phyloP scores from a whole-genome alignment of 2,113 vertebrate species.

The Chionis minor region DNA sequence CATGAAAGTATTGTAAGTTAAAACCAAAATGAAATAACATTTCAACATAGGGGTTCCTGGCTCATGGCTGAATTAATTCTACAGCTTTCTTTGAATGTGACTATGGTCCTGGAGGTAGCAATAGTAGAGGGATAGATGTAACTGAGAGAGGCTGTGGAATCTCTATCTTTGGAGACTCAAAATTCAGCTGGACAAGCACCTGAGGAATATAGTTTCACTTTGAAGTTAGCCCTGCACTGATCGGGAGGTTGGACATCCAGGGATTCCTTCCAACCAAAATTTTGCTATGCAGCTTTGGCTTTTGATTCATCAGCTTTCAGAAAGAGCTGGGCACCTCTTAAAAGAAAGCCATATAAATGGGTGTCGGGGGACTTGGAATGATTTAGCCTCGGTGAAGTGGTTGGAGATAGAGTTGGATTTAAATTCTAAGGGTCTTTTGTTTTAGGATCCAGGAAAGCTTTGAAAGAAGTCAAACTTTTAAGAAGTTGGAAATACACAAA shows the following conservation, averaged over 20 bases:
- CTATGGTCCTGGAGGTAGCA: neutral
- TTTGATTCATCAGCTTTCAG: neutral
- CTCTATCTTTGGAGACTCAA: neutral
- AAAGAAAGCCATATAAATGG: neutral
- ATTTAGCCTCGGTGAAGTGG: neutral
- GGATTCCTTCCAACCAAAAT: neutral
- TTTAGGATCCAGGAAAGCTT: neutral
- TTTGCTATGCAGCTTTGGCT: neutral
- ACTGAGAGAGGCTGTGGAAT: neutral
- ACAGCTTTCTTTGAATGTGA: neutral
- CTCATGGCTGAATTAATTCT: neutral
- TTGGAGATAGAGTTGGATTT: neutral
- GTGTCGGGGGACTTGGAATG: accelerated
- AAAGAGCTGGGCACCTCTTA: neutral
- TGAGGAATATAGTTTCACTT: neutral
- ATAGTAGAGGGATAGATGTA: neutral
- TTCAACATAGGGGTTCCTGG: neutral
- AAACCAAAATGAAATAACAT: neutral
- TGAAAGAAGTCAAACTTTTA: neutral
- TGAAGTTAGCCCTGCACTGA: neutral
- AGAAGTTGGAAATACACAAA: neutral
- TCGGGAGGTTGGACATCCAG: neutral
- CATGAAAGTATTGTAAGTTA: neutral
- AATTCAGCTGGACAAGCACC: neutral
- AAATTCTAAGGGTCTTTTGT: neutral